Evolutionary conservation across 2,113 vertebrate genomes (phyloP), one percentile per base, ranked within the genome.

Genomic region (Dicrurus megarhynchus): DNA sequence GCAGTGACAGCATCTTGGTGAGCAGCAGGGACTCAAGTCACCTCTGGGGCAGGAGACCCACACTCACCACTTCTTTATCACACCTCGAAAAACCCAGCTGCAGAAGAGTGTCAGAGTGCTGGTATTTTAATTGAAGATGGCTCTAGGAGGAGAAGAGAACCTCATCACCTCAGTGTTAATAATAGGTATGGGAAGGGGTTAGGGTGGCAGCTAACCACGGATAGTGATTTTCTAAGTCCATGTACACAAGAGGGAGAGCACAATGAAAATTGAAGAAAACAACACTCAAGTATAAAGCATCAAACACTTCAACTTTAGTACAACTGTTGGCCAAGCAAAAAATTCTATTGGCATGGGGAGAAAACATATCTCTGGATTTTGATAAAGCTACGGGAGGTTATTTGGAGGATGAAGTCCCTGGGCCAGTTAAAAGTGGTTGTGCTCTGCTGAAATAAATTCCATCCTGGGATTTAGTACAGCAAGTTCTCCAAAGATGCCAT

Each of bases 351-450:
- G 10, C 52, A 61, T 9, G 4, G 65, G 74, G 86, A 88, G 60
- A 92, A 94, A 95, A 50, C 22, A 46, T 13, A 19, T 68, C 37
- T 82, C 70, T 30, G 39, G 52, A 78, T 92, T 87, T 83, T 77
- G 70, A 68, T 73, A 70, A 89, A 94, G 50, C 35, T 55, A 42
- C 32, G 76, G 44, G 46, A 93, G 44, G 95, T 95, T 96, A 89
- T 79, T 95, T 90, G 69, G 87, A 95, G 30, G 88, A 89, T 94
- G 76, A 65, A 70, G 93, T 96, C 95, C 93, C 92, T 15, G 22
- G 71, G 59, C n/a, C 96, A 91, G 91, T 50, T 65, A 67, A 83
- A 85, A 90, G 49, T 47, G 53, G 64, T 77, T 93, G 77, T 81
- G 47, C 65, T 81, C 73, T 83, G 41, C 87, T 88, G 78, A 96